A percentile compares a stretch with the other conserved stretches of the same genome.
Evolutionary conservation across 2,113 vertebrate species (phyloP).

Genomic region (Galemys pyrenaicus): DNA sequence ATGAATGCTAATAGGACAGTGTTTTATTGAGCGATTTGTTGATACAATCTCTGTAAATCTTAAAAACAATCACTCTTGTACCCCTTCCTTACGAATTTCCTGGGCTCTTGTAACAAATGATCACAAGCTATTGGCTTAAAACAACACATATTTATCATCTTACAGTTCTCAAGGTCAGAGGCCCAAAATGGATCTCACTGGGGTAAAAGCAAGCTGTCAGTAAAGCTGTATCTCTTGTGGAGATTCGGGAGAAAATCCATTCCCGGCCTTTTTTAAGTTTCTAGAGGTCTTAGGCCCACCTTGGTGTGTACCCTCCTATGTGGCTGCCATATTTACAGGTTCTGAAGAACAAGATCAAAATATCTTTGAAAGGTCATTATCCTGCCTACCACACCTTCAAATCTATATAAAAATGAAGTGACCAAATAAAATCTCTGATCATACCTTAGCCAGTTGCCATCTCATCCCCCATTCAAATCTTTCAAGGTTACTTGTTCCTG

Average conservation of each 20-base stretch:
- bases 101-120: neutral
- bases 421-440: neutral
- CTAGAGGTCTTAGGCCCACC: accelerated
- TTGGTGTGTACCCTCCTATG: too few species aligned
- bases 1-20: neutral
- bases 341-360: neutral
- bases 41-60: neutral
- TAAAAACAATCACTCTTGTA: neutral
- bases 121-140: neutral
- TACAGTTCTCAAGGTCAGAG: neutral
- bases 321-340: neutral
- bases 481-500: neutral
- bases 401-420: neutral
- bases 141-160: neutral
- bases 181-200: neutral
- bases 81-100: neutral
- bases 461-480: neutral
- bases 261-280: too few species aligned
- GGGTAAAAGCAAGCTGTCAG: neutral
- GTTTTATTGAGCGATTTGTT: neutral
- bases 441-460: neutral
- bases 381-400: accelerated
- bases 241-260: neutral
- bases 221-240: neutral
- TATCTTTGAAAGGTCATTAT: neutral